These are phyloP conservation scores for Callospermophilus lateralis DNA, from an alignment of 2,113 vertebrate species.

Conservation along the genomic window DNA sequence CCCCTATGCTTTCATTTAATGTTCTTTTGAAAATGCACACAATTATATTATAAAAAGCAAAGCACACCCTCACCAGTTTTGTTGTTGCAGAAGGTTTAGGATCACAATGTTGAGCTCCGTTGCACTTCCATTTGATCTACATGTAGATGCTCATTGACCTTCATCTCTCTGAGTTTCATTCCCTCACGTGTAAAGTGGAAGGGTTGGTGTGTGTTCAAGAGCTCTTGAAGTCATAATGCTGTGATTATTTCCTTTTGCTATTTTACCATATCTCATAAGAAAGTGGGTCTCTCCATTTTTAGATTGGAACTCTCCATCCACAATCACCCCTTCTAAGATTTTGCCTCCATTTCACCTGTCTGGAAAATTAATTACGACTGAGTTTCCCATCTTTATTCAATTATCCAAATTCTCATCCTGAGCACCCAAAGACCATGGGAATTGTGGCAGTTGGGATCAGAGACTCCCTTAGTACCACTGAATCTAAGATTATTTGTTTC, in stretches of 20 bases:
- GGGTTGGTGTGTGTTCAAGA: background rate
- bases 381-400: background rate
- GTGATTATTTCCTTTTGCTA: background rate
- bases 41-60: constrained; percentile 32
- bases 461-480: background rate
- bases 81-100: background rate
- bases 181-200: background rate
- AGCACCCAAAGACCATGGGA: background rate
- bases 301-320: background rate
- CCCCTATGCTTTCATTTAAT: background rate
- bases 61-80: background rate
- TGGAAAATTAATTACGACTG: background rate
- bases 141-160: background rate
- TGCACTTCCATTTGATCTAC: background rate
- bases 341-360: background rate
- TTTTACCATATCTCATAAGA: background rate
- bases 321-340: background rate
- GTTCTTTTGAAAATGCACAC: background rate
- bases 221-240: background rate
- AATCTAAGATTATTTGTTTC: background rate
- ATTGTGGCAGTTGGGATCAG: background rate
- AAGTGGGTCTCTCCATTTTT: background rate
- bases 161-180: background rate
- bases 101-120: background rate
- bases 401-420: background rate